Evolutionary conservation across 1,140 invertebrate genomes (phyloP), one percentile per base, ranked within the genome.

Genomic region (Hylaeus anthracinus): DNA sequence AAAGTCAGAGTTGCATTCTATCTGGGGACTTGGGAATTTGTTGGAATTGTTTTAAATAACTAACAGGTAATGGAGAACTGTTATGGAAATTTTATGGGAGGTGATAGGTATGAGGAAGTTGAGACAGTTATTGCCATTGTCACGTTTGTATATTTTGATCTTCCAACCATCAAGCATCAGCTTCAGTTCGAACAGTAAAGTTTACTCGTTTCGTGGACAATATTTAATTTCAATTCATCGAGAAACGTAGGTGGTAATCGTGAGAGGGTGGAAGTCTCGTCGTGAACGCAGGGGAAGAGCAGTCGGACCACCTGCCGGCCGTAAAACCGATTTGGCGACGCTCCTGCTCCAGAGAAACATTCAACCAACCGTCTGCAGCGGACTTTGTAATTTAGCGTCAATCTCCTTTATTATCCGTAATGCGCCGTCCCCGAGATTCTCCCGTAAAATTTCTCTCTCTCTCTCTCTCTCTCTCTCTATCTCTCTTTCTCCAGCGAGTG

Each of bases 341-440:
- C 81, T 85, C 85, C 86, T 89, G 86, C 84, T 84, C 83, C 84
- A 87, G 87, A 90, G 88, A 89, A 89, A 79, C 82, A 90, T 90
- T 90, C 89, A 90, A 88, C 86, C 86, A 69, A 41, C 72, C 70
- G 82, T 89, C 90, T 90, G 90, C 85, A 88, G 75, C 87, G 85
- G 89, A 90, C 90, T 90, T 90, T 86, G 89, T 90, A 90, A 90
- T 90, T 90, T 90, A 90, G 83, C 89, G 86, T 82, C 88, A 90
- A 90, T 90, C 88, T 87, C 86, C 86, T 90, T 90, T 89, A 90
- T 89, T 90, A 89, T 90, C 85, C 83, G 73, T 89, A 89, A 90
- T 89, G 85, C 85, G 86, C 83, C 56, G 15, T 67, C 67, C 72
- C 81, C 74, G 83, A 83, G 83, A 85, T 76, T 81, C 84, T 66